Conservation (phyloP, 2,113 vertebrate species). For the Muntiacus muntjak region DNA sequence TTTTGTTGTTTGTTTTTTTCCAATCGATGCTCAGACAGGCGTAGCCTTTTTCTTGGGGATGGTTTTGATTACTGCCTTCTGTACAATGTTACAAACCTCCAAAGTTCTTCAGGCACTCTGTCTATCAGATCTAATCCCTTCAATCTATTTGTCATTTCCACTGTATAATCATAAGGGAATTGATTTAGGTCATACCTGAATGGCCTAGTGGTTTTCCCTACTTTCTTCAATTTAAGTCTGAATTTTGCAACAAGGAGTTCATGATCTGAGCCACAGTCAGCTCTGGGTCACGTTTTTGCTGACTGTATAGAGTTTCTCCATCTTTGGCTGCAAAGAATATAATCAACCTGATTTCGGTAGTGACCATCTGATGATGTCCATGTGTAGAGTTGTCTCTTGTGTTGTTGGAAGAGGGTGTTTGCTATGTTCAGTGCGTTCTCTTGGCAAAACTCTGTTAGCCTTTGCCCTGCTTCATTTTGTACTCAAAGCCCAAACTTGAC, state of each 20-base stretch:
- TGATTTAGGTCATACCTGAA: neutral
- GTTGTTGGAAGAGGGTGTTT: neutral
- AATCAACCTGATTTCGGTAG: neutral
- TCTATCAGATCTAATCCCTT: neutral
- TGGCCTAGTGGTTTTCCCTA: neutral
- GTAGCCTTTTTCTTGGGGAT: neutral
- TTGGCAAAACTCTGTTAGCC: neutral
- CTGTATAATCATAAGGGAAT: neutral
- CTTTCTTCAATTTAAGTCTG: neutral
- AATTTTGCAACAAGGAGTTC: neutral
- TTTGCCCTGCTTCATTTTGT: neutral
- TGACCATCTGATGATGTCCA: neutral
- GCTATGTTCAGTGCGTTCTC: neutral
- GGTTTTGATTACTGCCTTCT: neutral
- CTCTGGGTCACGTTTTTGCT: neutral
- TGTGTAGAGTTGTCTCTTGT: neutral
- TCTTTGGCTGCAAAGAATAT: neutral
- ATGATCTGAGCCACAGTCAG: neutral
- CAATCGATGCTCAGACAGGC: too few species aligned
- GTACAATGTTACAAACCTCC: neutral
- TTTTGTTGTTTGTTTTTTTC: too few species aligned
- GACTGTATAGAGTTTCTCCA: neutral
- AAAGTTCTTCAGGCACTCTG: neutral
- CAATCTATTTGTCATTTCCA: neutral
- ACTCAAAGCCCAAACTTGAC: neutral